A percentile compares a stretch with the other conserved stretches of the same genome.
Evolutionary conservation across 2,888 invertebrate species (phyloP).

Genomic region (Matsumyia berberina): DNA sequence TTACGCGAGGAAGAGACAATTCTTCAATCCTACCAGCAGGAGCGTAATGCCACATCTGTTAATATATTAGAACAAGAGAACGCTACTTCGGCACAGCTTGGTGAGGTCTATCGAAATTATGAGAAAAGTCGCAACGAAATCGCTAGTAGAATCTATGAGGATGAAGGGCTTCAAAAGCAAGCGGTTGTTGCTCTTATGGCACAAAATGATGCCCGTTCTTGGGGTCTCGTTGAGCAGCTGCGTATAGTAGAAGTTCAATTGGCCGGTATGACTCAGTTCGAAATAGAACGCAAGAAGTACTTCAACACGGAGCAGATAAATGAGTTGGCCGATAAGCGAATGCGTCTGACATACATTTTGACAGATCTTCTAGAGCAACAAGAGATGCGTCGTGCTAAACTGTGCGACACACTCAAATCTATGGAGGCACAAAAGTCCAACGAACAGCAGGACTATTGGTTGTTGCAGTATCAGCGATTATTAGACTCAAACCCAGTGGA

Average conservation of each 20-base stretch:
- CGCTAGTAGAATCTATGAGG: constrained; percentile 87
- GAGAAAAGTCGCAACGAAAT: constrained; percentile 87
- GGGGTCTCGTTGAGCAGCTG: constrained; percentile 91
- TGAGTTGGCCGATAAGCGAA: constrained; percentile 88
- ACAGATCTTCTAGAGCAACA: constrained; percentile 89
- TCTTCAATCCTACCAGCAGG: constrained; percentile 87
- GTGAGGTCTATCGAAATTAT: constrained; percentile 87
- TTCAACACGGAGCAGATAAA: constrained; percentile 89
- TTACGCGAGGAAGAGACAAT: constrained; percentile 88
- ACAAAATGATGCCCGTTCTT: constrained; percentile 90
- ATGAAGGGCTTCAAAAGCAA: constrained; percentile 89
- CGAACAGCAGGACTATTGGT: constrained; percentile 88
- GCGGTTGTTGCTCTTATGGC: constrained; percentile 90
- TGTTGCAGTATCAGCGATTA: constrained; percentile 92
- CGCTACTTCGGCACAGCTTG: constrained; percentile 87
- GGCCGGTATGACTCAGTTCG: constrained; percentile 89
- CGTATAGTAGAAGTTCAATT: constrained; percentile 89
- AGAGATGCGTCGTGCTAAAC: constrained; percentile 86
- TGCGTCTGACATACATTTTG: constrained; percentile 88
- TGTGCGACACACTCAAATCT: constrained; percentile 88
- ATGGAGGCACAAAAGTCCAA: constrained; percentile 88
- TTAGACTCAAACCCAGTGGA: constrained; percentile 90
- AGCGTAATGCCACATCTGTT: constrained; percentile 85
- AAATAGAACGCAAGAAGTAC: constrained; percentile 89
- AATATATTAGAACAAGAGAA: constrained; percentile 89